Base-by-base conservation (phyloP, 2,797 vertebrate genomes). In the Garrulus glandarius region DNA sequence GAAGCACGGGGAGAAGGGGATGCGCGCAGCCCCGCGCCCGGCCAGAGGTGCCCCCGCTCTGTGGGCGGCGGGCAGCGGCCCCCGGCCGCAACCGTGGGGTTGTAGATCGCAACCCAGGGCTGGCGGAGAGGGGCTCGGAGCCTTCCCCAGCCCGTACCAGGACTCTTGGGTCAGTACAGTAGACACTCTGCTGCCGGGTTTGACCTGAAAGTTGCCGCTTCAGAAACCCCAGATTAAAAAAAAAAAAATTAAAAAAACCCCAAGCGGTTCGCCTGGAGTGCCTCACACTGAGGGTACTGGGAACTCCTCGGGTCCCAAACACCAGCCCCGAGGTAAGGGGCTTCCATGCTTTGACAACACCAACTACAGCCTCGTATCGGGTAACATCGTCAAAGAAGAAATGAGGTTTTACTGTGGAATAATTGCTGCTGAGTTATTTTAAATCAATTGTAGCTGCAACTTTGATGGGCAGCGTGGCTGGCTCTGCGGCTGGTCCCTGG, bases 201-300 rank as follows among this genome's bases (percentile, higher is more conserved):
- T 34, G 60, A 72, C 44, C 52, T 30, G 29, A 19, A 32, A 80
- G 20, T 2, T 16, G 50, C 12, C 4, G 32, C 36, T 21, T 32
- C 20, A 65, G 67, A 56, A 78, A 15, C 3, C 5, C 5, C 20
- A 44, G 26, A 18, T 39, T 5, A 5, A 29, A 50, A n/a, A 50
- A n/a, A 43, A 15, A 36, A 4, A 2, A 3, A 4, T 13, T 36
- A 4, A 36, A 64, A 64, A 56, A 15, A 1, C 4, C 20, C 16
- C 14, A 44, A 15, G 46, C 0, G 41, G 13, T 53, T 84, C 1
- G 9, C 53, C 65, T 6, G 3, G 29, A 44, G 52, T 1, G 30
- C 43, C 61, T 18, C 52, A 32, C 26, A 23, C 21, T 37, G 71
- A 34, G 39, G 36, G n/a, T 37, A 15, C 21, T 11, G 60, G n/a